Base-by-base conservation (phyloP, 2,113 vertebrate species). In the Archilochus colubris region DNA sequence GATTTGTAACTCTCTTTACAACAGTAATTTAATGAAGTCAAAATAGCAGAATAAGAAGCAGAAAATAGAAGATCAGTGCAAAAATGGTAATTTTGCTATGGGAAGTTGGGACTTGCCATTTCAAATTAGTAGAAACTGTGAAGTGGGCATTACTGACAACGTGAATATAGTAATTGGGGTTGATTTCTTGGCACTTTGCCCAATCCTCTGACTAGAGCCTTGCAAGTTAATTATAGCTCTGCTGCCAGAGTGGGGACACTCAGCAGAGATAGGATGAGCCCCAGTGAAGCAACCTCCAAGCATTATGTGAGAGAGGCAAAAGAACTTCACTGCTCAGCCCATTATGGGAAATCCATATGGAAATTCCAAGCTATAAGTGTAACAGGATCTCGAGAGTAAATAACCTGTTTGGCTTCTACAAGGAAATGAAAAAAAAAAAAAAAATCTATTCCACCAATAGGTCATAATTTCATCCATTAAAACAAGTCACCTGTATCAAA, bases 101-200 rank as follows among this genome's bases (percentile, higher is more conserved):
- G 92, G 96, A 98, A 97, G 95, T 95, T 97, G 96, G 97, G 97
- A 97, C 94, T 96, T 98, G 98, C 98, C 98, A 97, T 97, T 98
- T 98, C 91, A 96, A 97, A 98, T 98, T 97, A 98, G 97, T 55
- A 96, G 97, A 92, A 97, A 97, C 97, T 77, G 96, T 95, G 97
- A 98, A 98, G 98, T 97, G 98, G 98, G 98, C 97, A 96, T 97
- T 98, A 97, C 98, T 98, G 98, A 98, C 98, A 98, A 97, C 86
- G 97, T 95, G 98, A 98, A 98, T 97, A 89, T 93, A 98, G 98
- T 98, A 98, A 99, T 98, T 98, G 98, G 98, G 98, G 98, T 97
- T 98, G 98, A 99, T 98, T 98, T 97, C 97, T 94, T 98, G 98
- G 98, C 97, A 87, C 95, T 48, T 85, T 72, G 98, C 98, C 97